phyloP scores from a whole-genome alignment of 2,113 vertebrate genomes.

The Oryzias javanicus region DNA sequence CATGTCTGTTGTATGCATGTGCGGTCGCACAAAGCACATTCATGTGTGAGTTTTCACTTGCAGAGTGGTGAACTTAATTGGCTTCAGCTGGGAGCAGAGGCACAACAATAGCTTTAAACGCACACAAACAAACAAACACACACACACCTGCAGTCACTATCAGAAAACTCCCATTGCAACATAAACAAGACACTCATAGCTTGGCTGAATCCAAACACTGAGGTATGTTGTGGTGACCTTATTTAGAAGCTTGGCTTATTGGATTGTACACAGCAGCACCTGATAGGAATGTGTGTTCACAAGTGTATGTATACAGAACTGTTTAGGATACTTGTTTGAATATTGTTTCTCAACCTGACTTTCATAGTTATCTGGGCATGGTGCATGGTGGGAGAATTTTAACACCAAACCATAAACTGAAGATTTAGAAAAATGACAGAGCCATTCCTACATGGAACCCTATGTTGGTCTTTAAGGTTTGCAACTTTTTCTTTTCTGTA shows the following conservation, averaged over 20 bases:
- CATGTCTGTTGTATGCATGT: slow-evolving; percentile 11
- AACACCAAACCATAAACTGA: no score
- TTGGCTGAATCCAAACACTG: slow-evolving; percentile 57
- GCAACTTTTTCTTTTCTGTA: no score
- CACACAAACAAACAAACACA: slow-evolving; percentile 15
- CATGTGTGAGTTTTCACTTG: slow-evolving; percentile 40
- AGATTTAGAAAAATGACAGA: no score
- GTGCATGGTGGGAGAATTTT: no score
- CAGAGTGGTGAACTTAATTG: slow-evolving; percentile 67
- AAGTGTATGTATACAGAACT: background rate
- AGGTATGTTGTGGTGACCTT: slow-evolving; percentile 59
- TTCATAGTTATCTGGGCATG: no score
- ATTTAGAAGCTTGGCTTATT: slow-evolving; percentile 58
- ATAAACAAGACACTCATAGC: slow-evolving; percentile 9
- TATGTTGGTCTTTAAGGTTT: no score
- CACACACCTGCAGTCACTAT: slow-evolving; percentile 34
- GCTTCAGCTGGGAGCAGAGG: slow-evolving; percentile 67
- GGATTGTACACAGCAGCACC: slow-evolving; percentile 27
- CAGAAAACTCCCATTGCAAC: slow-evolving; percentile 23
- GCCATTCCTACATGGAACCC: no score
- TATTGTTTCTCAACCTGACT: no score
- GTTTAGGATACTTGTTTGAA: no score
- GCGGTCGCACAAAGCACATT: slow-evolving; percentile 1
- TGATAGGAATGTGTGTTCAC: slow-evolving; percentile 32
- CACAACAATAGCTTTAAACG: slow-evolving; percentile 59